Conservation (phyloP, 2,113 vertebrate species). For the Brachyhypopomus occidentalis region DNA sequence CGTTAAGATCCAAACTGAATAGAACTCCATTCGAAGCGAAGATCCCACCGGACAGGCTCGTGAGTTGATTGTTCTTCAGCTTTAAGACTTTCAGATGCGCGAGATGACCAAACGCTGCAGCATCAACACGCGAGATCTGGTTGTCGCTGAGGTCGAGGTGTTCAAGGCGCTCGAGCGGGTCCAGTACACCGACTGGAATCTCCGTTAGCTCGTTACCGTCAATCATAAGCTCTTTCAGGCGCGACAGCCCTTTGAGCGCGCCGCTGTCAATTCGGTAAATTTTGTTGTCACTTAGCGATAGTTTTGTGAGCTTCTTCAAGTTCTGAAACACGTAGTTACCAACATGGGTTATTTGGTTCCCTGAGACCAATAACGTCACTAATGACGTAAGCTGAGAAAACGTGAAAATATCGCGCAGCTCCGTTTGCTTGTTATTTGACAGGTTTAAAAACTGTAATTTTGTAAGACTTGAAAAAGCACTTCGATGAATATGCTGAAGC, state of each 20-base stretch:
- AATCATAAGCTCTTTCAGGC: conserved; percentile 82
- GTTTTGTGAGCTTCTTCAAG: conserved; percentile 80
- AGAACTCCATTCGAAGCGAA: conserved; percentile 82
- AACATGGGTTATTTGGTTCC: conserved; percentile 84
- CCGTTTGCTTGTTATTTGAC: conserved; percentile 85
- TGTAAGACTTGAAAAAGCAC: conserved; percentile 81
- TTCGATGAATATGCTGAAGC: conserved; percentile 84
- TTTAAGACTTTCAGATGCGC: conserved; percentile 81
- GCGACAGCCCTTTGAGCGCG: conserved; percentile 80
- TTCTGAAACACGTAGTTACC: conserved; percentile 83
- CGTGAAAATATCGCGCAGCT: conserved; percentile 75
- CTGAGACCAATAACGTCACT: conserved; percentile 83
- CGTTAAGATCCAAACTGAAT: conserved; percentile 86
- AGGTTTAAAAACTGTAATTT: conserved; percentile 90
- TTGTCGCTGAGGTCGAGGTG: conserved; percentile 88
- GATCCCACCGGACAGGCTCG: conserved; percentile 79
- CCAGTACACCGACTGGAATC: conserved; percentile 80
- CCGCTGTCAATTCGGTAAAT: conserved; percentile 78
- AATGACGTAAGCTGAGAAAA: conserved; percentile 83
- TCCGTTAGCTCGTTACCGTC: conserved; percentile 84
- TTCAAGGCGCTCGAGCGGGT: conserved; percentile 83
- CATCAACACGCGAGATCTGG: conserved; percentile 75
- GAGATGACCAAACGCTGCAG: conserved; percentile 75
- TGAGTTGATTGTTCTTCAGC: conserved; percentile 84
- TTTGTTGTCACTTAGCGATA: conserved; percentile 85